Evolutionary conservation across 2,113 vertebrate genomes (phyloP).

Genomic region (Perca fluviatilis): DNA sequence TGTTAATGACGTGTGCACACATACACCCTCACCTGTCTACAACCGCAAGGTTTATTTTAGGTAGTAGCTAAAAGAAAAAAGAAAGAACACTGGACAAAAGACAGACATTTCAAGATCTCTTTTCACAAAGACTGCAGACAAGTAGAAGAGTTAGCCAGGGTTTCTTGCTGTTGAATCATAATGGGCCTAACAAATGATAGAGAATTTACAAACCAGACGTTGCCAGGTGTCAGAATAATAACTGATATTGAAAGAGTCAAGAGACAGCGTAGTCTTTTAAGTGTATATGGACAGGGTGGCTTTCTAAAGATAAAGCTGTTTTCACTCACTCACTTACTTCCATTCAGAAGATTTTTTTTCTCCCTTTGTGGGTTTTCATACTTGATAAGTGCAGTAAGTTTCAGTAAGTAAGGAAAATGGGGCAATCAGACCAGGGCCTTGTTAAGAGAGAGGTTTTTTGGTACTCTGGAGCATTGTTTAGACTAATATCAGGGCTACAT

Average conservation of each 20-base stretch:
- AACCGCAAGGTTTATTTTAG: constrained; percentile 26
- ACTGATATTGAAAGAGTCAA: background rate
- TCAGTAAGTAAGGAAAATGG: background rate
- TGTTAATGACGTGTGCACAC: constrained; percentile 17
- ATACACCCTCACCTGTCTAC: constrained; percentile 16
- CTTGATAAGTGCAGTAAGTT: background rate
- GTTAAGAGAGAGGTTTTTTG: background rate
- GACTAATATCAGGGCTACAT: background rate
- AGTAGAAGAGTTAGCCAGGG: constrained; percentile 1
- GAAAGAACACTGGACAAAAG: constrained; percentile 23
- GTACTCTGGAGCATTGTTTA: background rate
- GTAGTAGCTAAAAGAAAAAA: background rate
- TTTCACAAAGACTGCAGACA: constrained; percentile 7
- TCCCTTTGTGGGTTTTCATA: too few relatives aligned
- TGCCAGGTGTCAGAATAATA: constrained; percentile 9
- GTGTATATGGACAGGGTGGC: constrained; percentile 10
- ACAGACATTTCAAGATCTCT: background rate
- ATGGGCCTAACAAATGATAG: constrained; percentile 19
- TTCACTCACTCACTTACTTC: background rate
- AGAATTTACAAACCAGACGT: constrained; percentile 13
- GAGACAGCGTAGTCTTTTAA: background rate
- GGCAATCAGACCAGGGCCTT: background rate
- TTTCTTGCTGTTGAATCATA: constrained; percentile 23
- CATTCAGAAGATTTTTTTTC: too few relatives aligned
- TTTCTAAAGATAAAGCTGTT: background rate